Conservation (phyloP, 1,140 invertebrate species). For the Drosophila suzukii region DNA sequence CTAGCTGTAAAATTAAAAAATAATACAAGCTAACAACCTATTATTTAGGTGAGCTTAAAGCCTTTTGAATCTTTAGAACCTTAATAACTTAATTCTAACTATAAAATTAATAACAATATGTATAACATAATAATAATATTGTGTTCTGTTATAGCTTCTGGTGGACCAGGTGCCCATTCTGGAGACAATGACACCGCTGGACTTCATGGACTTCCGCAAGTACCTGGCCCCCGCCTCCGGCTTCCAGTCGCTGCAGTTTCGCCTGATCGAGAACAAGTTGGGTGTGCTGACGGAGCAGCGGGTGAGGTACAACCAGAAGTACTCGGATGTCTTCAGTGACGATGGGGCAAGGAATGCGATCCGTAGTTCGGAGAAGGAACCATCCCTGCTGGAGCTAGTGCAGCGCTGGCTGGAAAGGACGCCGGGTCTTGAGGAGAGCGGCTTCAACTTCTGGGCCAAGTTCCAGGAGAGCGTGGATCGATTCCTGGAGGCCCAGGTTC, state of each 20-base stretch:
- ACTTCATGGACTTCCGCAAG: constrained; percentile 98
- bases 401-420: constrained; percentile 97
- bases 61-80: not conserved
- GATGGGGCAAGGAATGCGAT: constrained; percentile 89
- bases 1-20: no score
- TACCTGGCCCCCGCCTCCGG: constrained; percentile 97
- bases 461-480: constrained; percentile 91
- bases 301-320: constrained; percentile 97
- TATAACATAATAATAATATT: not conserved
- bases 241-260: constrained; percentile 98
- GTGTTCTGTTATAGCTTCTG: constrained; percentile 88
- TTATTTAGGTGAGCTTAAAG: no score
- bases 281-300: constrained; percentile 95
- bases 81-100: not conserved
- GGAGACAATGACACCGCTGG: constrained; percentile 98
- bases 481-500: constrained; percentile 89
- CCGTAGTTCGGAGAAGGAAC: constrained; percentile 91
- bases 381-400: constrained; percentile 93
- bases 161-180: constrained; percentile 98
- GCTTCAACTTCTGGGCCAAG: constrained; percentile 97
- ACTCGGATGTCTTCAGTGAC: constrained; percentile 94
- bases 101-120: no score
- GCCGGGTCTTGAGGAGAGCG: constrained; percentile 92
- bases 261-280: constrained; percentile 98
- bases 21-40: no score